Base-by-base conservation (phyloP, 2,888 invertebrate species). In the Lydus trimaculatus region DNA sequence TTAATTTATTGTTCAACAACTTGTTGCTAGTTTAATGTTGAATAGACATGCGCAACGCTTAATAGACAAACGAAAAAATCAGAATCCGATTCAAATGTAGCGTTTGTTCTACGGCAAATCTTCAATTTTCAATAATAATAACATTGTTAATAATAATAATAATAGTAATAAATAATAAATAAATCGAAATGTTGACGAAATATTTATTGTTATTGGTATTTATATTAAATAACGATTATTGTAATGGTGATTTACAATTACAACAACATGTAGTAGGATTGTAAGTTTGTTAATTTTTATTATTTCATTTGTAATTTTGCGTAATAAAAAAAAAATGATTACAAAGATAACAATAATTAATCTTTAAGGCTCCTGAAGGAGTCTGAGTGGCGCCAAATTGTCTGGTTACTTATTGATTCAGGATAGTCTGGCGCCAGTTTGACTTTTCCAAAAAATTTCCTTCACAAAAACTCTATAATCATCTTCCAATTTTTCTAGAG, bases 401-500 rank as follows among this genome's bases (percentile, higher is more conserved):
- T 72, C 72, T 72, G 61, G 52, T n/a, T 31, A 56, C 33, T 67
- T 72, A 72, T 72, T 64, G 72, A 72, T 72, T 72, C 66, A 61
- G 62, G 62, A 66, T 48, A 52, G 20, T 48, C 36, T 59, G 70
- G 70, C 70, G 70, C 66, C 73, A 73, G 75, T 63, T 64, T 63
- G 70, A 73, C 72, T 73, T 65, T 17, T 6, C 7, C 1, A n/a
- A n/a, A n/a, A n/a, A 33, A 33, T 33, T 33, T 33, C 33, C 33
- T 17, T 15, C 36, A 39, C 36, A 65, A 65, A 61, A 15, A 33
- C 23, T 23, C 31, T 13, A 31, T 17, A 20, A 31, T 31, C 36
- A 31, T 31, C 23, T n/a, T 6, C 13, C 7, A 36, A n/a, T 9
- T 9, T 25, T 15, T 25, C 23, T 59, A 94, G 94, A 78, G 93